These are phyloP conservation scores for Grapholita molesta DNA, from an alignment of 1,140 invertebrate species.

Conservation along the genomic window DNA sequence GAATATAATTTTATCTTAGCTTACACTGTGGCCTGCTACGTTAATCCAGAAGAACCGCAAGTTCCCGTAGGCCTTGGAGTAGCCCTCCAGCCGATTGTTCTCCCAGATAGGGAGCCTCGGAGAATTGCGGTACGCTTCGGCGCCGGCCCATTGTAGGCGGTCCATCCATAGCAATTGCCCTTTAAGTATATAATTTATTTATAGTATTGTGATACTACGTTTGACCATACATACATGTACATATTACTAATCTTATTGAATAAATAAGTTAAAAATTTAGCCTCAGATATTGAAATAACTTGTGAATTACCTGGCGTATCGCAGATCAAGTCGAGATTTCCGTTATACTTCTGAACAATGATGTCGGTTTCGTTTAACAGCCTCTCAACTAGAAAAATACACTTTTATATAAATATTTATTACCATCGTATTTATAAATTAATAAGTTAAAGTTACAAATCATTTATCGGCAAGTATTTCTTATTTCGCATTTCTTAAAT, in stretches of 20 bases:
- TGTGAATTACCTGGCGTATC: constrained; percentile 63
- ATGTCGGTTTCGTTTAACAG: constrained; percentile 85
- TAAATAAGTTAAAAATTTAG: too few relatives aligned
- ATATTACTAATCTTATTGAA: not conserved
- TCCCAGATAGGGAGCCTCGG: constrained; percentile 78
- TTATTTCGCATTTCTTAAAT: too few relatives aligned
- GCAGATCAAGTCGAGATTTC: constrained; percentile 78
- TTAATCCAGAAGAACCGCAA: constrained; percentile 88
- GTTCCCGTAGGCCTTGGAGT: constrained; percentile 81
- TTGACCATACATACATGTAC: too few relatives aligned
- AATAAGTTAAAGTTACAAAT: too few relatives aligned
- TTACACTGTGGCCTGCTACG: constrained; percentile 85
- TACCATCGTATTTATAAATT: too few relatives aligned
- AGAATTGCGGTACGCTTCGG: constrained; percentile 75
- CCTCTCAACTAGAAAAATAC: constrained; percentile 80
- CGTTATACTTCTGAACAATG: constrained; percentile 84
- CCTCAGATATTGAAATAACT: too few relatives aligned
- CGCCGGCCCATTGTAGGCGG: constrained; percentile 81
- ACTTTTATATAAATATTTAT: not conserved
- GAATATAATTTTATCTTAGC: constrained; percentile 22
- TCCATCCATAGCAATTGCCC: constrained; percentile 86
- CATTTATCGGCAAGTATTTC: too few relatives aligned
- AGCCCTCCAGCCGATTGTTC: constrained; percentile 81
- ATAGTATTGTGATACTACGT: too few relatives aligned
- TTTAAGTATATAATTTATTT: constrained; percentile 30